phyloP scores from a whole-genome alignment of 2,797 vertebrate species.

The Pseudomugil tenellus region DNA sequence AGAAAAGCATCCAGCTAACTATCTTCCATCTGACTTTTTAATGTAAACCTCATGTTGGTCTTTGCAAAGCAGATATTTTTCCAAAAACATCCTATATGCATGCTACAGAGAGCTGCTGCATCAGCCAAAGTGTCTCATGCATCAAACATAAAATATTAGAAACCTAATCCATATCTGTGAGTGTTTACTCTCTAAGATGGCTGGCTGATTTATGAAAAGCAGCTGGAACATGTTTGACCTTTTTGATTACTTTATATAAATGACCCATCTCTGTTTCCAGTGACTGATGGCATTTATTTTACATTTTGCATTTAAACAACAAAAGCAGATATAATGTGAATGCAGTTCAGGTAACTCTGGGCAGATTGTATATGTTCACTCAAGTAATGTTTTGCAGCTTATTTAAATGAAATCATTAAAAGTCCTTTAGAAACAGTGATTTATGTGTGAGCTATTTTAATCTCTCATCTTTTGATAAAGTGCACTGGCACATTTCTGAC shows the following conservation, averaged over 20 bases:
- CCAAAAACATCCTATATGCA: too few relatives aligned
- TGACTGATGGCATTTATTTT: conserved; percentile 1
- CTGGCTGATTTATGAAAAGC: conserved; percentile 17
- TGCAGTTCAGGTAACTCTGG: neutral
- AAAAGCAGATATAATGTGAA: conserved; percentile 2
- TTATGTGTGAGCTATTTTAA: too few relatives aligned
- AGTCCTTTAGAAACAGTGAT: neutral
- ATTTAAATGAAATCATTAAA: neutral
- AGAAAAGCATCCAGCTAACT: conserved; percentile 19
- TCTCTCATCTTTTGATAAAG: too few relatives aligned
- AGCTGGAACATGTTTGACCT: neutral
- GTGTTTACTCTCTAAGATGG: neutral
- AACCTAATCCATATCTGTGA: conserved; percentile 21
- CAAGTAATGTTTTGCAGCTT: neutral
- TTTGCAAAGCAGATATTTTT: neutral
- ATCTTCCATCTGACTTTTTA: conserved; percentile 4
- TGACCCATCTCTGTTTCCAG: conserved; percentile 1
- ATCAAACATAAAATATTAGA: conserved; percentile 17
- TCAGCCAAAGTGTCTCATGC: conserved; percentile 20
- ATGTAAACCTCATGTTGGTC: conserved; percentile 28
- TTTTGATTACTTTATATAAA: neutral
- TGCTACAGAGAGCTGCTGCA: neutral
- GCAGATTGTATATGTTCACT: neutral
- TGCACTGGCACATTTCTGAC: too few relatives aligned
- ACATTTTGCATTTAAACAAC: conserved; percentile 4